Evolutionary conservation across 2,113 vertebrate species (phyloP), one percentile per base, ranked within the genome.

Genomic region (Elanoides forficatus): DNA sequence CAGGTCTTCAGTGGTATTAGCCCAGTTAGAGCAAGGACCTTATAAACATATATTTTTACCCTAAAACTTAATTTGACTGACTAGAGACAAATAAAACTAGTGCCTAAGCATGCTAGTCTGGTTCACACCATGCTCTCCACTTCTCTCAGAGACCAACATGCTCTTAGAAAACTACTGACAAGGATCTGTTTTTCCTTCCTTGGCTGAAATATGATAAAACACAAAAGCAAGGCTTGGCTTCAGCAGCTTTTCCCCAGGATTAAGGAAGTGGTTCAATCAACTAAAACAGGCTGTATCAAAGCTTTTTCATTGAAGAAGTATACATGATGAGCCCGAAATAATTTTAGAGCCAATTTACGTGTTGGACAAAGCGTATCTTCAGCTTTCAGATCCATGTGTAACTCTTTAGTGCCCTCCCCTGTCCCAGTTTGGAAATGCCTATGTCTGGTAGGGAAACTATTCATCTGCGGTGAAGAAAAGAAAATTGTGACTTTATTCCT

Each of bases 351-450:
- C 43, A 32, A 81, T 76, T 92, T 82, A 36, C 32, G 4, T 55
- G 55, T 42, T 43, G 53, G 34, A 65, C 62, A 59, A 65, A 85
- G 32, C n/a, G 38, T 34, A 79, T 66, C 34, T 68, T 72, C 40
- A 55, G 36, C 65, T 93, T 72, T 79, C 27, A 36, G 40, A 83
- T 91, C 67, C 25, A n/a, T 85, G 65, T 60, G 50, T 90, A 95
- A 97, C 97, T 98, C 97, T 97, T 96, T 89, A 97, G 96, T 97
- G 98, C 97, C 97, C 97, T 98, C 98, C 60, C 73, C 94, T 97
- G 97, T 94, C 80, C 19, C 34, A 63, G 66, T 81, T 62, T 67
- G 94, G 88, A 94, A 98, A 93, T 90, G 72, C 53, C 55, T 29
- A 2, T 5, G 1, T 58, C 73, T 85, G 27, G 10, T 32, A 45